phyloP scores from a whole-genome alignment of 2,113 vertebrate species.

The Dasypus novemcinctus region DNA sequence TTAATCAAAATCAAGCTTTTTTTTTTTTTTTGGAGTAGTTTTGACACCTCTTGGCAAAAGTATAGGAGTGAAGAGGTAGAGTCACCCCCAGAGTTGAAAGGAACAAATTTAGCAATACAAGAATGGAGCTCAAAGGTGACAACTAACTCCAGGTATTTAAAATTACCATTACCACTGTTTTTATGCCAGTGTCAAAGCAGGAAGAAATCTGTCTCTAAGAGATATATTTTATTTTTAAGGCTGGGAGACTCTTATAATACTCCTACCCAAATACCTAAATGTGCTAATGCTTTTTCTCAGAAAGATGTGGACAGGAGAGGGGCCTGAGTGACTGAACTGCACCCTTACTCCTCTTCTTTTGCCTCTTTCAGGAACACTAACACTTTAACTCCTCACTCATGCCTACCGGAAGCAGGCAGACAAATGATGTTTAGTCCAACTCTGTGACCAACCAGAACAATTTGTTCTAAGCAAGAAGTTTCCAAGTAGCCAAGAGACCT shows the following conservation, averaged over 20 bases:
- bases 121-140: not conserved
- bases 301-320: not conserved
- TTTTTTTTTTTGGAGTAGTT: constrained; percentile 77
- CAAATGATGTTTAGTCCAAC: not conserved
- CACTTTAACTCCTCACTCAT: not conserved
- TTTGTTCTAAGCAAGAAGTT: constrained; percentile 63
- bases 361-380: not conserved
- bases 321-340: not conserved
- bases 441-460: constrained; percentile 33
- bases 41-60: constrained; percentile 88
- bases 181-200: constrained; percentile 51
- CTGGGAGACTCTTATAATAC: constrained; percentile 44
- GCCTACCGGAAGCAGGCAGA: not conserved
- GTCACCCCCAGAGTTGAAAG: constrained; percentile 70
- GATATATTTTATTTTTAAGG: constrained; percentile 46
- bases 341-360: not conserved
- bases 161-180: constrained; percentile 42
- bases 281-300: not conserved
- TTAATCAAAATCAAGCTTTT: constrained; percentile 90
- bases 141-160: constrained; percentile 45
- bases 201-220: constrained; percentile 12
- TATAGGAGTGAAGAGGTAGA: constrained; percentile 74
- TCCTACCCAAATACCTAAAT: not conserved
- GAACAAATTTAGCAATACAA: not conserved
- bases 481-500: constrained; percentile 60